Base-by-base conservation (phyloP, 2,113 vertebrate species). In the Corythornis madagascariensis region DNA sequence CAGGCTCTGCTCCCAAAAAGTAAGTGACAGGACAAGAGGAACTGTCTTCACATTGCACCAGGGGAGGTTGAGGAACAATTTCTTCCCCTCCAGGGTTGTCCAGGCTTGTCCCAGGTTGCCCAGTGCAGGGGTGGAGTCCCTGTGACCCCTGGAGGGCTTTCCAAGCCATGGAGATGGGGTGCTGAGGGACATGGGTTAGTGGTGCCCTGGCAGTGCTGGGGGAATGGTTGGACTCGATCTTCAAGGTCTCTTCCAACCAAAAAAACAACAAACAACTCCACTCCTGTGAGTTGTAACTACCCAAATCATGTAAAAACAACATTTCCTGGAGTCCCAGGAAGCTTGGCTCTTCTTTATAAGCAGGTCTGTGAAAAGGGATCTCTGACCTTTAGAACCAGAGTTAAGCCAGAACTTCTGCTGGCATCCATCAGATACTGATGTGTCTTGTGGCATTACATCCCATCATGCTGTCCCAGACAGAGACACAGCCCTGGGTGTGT, bases 391-490 rank as follows among this genome's bases (percentile, higher is more conserved):
- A 24, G 75, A 16, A n/a, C 16, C 26, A 8, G 40, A 52, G 29
- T 7, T 10, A 52, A 75, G 15, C 33, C 52, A 31, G 33, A 35
- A 1, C 20, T 55, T 7, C 47, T 31, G 38, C 59, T 69, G 12
- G 0, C 9, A 10, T 15, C 63, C 19, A 1, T 3, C 4, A 4
- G 20, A 33, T 28, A 29, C 43, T 0, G 1, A 19, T 0, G 3
- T 12, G 35, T 31, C 10, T 17, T 10, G 20, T 9, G 42, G 85
- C 59, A 57, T 47, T 52, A 2, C 1, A 2, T 31, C 74, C 52
- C 52, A 50, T 16, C 42, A 33, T 1, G 2, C 53, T 17, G 47
- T 40, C 52, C 59, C 28, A 15, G 56, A 22, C 1, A 1, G 18
- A 53, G 63, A 28, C 50, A 6, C 2, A 1, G 63, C 11, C 5